A percentile compares a stretch with the other conserved stretches of the same genome.
Conservation (phyloP, 2,797 vertebrate species). For the Chanos chanos region DNA sequence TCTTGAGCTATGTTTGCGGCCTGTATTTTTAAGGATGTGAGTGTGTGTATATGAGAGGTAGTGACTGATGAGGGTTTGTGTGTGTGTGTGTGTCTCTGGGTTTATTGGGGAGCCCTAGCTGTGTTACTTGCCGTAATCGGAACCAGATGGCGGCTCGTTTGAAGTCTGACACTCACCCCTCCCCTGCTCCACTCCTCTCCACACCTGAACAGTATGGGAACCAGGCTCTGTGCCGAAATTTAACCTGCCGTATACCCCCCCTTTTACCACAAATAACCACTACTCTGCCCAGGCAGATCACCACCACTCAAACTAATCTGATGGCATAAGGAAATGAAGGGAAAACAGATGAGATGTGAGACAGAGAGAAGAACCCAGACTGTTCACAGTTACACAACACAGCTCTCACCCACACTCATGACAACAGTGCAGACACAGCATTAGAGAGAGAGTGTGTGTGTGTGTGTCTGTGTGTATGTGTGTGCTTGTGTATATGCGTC, state of each 20-base stretch:
- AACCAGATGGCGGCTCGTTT: slow-evolving; percentile 75
- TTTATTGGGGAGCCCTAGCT: slow-evolving; percentile 44
- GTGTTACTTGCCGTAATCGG: slow-evolving; percentile 67
- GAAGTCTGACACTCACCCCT: slow-evolving; percentile 75
- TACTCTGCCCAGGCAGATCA: background rate
- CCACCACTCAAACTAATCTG: background rate
- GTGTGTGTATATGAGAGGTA: slow-evolving; percentile 5
- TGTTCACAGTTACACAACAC: too few relatives aligned
- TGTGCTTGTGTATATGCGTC: slow-evolving; percentile 30
- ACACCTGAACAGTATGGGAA: slow-evolving; percentile 61
- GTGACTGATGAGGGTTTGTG: slow-evolving; percentile 33
- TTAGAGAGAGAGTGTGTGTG: slow-evolving; percentile 20
- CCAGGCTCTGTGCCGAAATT: slow-evolving; percentile 64
- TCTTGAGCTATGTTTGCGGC: too few relatives aligned
- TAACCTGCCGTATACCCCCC: slow-evolving; percentile 56
- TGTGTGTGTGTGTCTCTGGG: slow-evolving; percentile 3
- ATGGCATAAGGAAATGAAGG: too few relatives aligned
- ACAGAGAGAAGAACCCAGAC: too few relatives aligned
- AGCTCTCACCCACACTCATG: background rate
- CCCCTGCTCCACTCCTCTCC: slow-evolving; percentile 64
- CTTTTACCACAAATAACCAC: background rate
- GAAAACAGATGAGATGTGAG: too few relatives aligned
- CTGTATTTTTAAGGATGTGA: slow-evolving; percentile 7
- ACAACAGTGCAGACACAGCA: background rate
- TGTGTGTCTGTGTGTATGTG: slow-evolving; percentile 33